Percentiles rank a stretch among this genome's conserved stretches.
phyloP scores from a whole-genome alignment of 2,888 invertebrate species.

The Noctuana brunneofusca region DNA sequence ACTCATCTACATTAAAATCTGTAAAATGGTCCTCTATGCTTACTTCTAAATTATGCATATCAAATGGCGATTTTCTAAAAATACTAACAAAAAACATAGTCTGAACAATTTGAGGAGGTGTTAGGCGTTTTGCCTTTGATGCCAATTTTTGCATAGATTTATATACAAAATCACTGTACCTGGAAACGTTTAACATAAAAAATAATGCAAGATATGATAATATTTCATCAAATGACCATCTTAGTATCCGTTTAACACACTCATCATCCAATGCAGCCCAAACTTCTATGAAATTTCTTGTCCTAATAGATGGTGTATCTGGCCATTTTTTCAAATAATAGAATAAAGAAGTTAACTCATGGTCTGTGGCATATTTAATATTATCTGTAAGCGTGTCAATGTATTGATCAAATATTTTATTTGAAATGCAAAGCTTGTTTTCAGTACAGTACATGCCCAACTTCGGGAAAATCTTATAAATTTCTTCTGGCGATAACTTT shows the following conservation, averaged over 20 bases:
- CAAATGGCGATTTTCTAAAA: slow-evolving; percentile 78
- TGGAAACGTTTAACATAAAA: slow-evolving; percentile 82
- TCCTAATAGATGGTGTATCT: slow-evolving; percentile 70
- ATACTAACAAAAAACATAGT: slow-evolving; percentile 86
- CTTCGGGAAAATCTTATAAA: slow-evolving; percentile 58
- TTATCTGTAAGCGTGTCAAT: slow-evolving; percentile 76
- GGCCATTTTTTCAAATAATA: slow-evolving; percentile 79
- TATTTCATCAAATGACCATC: slow-evolving; percentile 80
- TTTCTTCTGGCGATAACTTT: slow-evolving; percentile 49
- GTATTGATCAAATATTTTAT: slow-evolving; percentile 65
- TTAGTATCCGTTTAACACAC: slow-evolving; percentile 71
- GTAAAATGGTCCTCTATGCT: slow-evolving; percentile 77
- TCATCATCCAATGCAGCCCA: slow-evolving; percentile 87
- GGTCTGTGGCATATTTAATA: slow-evolving; percentile 79
- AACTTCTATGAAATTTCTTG: slow-evolving; percentile 84
- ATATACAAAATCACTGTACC: slow-evolving; percentile 80
- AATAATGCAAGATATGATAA: slow-evolving; percentile 85
- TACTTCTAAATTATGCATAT: slow-evolving; percentile 86
- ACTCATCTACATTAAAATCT: slow-evolving; percentile 84
- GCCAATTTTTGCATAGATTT: slow-evolving; percentile 80
- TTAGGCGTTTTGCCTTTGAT: slow-evolving; percentile 82
- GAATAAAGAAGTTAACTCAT: slow-evolving; percentile 81
- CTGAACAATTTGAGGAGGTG: slow-evolving; percentile 85
- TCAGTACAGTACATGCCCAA: slow-evolving; percentile 61
- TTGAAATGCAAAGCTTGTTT: slow-evolving; percentile 61